Evolutionary conservation across 2,797 vertebrate species (phyloP).

Genomic region (Nyctalus aviator): DNA sequence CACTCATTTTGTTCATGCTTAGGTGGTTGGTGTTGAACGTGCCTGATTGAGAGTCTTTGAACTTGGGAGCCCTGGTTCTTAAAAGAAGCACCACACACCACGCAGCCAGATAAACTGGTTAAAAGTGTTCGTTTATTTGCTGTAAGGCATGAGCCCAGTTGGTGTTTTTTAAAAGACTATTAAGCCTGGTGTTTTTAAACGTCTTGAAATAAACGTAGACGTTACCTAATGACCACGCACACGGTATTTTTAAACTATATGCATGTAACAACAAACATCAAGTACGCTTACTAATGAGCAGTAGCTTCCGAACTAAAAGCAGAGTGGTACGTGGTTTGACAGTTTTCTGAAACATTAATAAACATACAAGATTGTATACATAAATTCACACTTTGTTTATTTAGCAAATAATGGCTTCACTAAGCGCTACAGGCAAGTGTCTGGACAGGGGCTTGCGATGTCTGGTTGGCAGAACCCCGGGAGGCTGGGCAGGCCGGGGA

Average conservation of each 20-base stretch:
- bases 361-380: background rate
- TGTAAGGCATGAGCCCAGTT: background rate
- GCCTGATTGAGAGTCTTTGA: background rate
- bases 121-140: background rate
- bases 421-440: background rate
- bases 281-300: background rate
- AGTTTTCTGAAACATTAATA: background rate
- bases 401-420: background rate
- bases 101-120: background rate
- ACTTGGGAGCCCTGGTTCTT: background rate
- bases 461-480: background rate
- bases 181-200: slow-evolving; percentile 23
- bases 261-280: background rate
- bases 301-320: slow-evolving; percentile 20
- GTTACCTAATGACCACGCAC: background rate
- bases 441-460: background rate
- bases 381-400: background rate
- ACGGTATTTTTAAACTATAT: background rate
- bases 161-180: background rate
- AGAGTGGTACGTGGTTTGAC: background rate
- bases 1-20: background rate
- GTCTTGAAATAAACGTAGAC: background rate
- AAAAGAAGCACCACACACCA: background rate
- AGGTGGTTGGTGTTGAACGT: background rate
- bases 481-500: too few species aligned